Evolutionary conservation across 2,113 vertebrate genomes (phyloP).

Genomic region (Zootoca vivipara): DNA sequence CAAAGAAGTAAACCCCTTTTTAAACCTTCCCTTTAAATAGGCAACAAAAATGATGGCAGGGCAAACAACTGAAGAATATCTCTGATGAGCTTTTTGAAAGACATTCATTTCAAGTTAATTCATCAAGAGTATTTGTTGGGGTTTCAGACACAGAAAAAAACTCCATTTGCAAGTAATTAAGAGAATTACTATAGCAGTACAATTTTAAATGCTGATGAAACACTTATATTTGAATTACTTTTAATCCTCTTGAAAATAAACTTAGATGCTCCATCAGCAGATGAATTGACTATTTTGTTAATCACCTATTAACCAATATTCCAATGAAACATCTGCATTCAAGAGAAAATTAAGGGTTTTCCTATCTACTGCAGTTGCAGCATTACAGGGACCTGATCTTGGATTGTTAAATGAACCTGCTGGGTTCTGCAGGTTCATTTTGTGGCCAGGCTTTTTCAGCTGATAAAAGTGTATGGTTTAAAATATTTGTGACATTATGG

Average conservation of each 20-base stretch:
- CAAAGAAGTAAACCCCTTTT: constrained; percentile 45
- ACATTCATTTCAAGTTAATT: constrained; percentile 76
- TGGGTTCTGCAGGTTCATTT: not conserved
- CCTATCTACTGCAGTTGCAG: constrained; percentile 26
- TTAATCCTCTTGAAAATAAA: constrained; percentile 75
- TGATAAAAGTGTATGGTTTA: not conserved
- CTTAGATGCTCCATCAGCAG: constrained; percentile 77
- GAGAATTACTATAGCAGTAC: constrained; percentile 72
- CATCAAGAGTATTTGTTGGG: constrained; percentile 72
- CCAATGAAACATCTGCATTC: constrained; percentile 49
- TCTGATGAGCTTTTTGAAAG: constrained; percentile 74
- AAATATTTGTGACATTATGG: not conserved
- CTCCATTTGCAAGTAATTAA: constrained; percentile 80
- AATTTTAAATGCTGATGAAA: constrained; percentile 65
- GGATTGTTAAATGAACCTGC: not conserved
- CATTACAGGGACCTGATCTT: constrained; percentile 8
- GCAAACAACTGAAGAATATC: constrained; percentile 65
- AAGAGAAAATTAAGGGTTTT: constrained; percentile 39
- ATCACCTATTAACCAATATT: constrained; percentile 76
- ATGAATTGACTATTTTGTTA: constrained; percentile 80
- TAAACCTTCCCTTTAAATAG: constrained; percentile 48
- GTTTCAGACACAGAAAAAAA: constrained; percentile 71
- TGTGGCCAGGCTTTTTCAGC: not conserved
- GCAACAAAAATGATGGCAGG: constrained; percentile 37
- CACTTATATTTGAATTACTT: constrained; percentile 78